These are phyloP conservation scores for Alca torda DNA, from an alignment of 2,797 vertebrate genomes.

Conservation along the genomic window DNA sequence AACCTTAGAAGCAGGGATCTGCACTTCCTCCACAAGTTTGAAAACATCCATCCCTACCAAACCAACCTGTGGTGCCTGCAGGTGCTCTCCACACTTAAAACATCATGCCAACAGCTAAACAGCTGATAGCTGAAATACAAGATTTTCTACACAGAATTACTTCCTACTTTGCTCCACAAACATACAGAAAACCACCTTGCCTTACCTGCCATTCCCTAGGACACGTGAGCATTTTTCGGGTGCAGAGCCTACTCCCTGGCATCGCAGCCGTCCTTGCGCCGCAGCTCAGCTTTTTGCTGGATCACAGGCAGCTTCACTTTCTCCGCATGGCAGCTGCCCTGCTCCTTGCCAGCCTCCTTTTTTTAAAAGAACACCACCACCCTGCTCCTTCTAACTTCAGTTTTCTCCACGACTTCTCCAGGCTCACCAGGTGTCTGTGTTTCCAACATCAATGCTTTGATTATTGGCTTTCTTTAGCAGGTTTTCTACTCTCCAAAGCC, in stretches of 20 bases:
- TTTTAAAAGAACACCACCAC: background rate
- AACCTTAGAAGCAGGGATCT: background rate
- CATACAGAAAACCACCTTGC: fast-evolving
- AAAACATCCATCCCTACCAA: background rate
- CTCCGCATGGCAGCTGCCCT: background rate
- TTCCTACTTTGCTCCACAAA: background rate
- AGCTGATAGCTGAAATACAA: background rate
- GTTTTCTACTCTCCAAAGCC: background rate
- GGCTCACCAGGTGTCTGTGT: background rate
- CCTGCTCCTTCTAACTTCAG: background rate
- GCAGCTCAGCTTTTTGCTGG: background rate
- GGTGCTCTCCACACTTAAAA: background rate
- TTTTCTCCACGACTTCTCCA: background rate
- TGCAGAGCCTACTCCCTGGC: background rate
- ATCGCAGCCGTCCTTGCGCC: background rate
- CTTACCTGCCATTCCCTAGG: constrained; percentile 6
- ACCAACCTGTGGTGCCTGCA: background rate
- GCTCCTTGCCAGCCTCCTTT: background rate
- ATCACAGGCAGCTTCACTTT: background rate
- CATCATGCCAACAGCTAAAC: background rate
- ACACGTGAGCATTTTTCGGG: background rate
- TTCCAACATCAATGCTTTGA: background rate
- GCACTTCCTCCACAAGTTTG: background rate
- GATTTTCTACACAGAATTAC: background rate
- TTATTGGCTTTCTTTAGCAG: background rate